phyloP scores from a whole-genome alignment of 2,888 invertebrate genomes.

The Acrocyrtus sp. region DNA sequence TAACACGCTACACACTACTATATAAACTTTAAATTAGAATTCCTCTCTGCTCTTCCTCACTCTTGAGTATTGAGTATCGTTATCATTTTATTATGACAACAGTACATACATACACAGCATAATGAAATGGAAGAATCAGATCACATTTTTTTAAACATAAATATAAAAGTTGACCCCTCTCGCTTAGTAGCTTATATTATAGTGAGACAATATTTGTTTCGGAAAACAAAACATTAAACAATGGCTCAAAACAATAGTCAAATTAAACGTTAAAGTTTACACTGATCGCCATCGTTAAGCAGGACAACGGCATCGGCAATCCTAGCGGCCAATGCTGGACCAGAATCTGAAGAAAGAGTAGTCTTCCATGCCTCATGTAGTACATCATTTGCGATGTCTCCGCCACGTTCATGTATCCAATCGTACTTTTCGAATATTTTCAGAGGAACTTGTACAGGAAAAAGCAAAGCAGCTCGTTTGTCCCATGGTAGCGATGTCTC shows the following conservation, averaged over 20 bases:
- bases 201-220: too few relatives aligned
- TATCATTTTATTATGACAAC: too few relatives aligned
- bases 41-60: too few relatives aligned
- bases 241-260: too few relatives aligned
- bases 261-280: conserved; percentile 22
- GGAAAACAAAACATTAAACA: too few relatives aligned
- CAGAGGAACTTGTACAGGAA: conserved; percentile 49
- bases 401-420: conserved; percentile 42
- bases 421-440: conserved; percentile 24
- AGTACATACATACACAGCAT: too few relatives aligned
- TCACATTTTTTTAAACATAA: neutral
- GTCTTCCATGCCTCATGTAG: conserved; percentile 44
- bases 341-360: conserved; percentile 46
- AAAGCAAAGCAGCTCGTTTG: conserved; percentile 56
- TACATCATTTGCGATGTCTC: conserved; percentile 43
- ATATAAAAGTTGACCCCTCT: too few relatives aligned
- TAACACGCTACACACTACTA: too few relatives aligned
- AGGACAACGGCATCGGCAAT: conserved; percentile 54
- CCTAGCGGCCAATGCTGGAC: conserved; percentile 57
- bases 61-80: too few relatives aligned
- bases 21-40: too few relatives aligned
- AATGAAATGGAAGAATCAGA: neutral
- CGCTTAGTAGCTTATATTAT: too few relatives aligned
- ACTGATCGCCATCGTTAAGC: conserved; percentile 56
- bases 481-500: conserved; percentile 55